phyloP scores from a whole-genome alignment of 2,113 vertebrate genomes.

The Aix galericulata region DNA sequence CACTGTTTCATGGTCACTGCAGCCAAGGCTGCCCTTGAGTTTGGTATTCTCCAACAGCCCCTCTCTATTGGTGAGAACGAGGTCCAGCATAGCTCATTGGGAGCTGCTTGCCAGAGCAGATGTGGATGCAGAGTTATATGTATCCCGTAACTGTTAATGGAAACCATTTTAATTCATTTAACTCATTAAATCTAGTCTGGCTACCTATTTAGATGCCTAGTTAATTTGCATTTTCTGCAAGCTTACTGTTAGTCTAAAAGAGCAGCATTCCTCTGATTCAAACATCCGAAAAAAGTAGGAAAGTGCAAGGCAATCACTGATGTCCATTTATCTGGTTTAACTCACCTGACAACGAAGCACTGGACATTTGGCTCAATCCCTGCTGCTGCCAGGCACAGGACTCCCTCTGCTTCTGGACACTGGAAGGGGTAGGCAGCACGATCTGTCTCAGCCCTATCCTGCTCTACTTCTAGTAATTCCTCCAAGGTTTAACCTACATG shows the following conservation, averaged over 20 bases:
- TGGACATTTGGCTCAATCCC: fast-evolving
- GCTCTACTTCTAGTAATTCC: neutral
- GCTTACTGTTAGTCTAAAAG: neutral
- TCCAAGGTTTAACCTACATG: neutral
- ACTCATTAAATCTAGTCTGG: neutral
- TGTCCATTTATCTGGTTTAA: too few relatives aligned
- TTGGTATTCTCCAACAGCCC: too few relatives aligned
- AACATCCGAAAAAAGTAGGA: neutral
- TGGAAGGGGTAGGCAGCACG: neutral
- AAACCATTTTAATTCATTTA: neutral
- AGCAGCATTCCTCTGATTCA: neutral
- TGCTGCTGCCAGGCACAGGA: neutral
- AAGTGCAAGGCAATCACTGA: neutral
- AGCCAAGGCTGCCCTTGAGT: too few relatives aligned
- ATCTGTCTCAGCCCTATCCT: neutral
- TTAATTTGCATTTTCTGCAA: neutral
- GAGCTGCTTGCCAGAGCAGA: neutral
- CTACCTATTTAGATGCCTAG: neutral
- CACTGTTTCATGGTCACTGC: too few relatives aligned
- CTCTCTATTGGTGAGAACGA: too few relatives aligned
- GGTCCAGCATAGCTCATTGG: too few relatives aligned
- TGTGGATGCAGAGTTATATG: neutral
- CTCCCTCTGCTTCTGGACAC: neutral
- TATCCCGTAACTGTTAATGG: neutral
- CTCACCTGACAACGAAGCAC: neutral